Conservation (phyloP, 1,140 invertebrate species). For the Caerostris extrusa region DNA sequence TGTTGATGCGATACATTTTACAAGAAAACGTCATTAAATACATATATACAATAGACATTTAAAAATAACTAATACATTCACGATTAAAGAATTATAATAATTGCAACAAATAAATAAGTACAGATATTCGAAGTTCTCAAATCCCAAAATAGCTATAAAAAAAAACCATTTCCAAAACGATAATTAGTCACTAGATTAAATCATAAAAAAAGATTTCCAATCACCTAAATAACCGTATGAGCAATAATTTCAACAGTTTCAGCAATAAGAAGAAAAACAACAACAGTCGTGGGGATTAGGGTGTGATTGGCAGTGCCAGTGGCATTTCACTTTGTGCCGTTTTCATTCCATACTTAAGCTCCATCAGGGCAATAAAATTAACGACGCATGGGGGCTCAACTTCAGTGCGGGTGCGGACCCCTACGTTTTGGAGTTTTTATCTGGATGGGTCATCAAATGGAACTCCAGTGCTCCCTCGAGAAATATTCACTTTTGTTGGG, state of each 20-base stretch:
- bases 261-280: not conserved
- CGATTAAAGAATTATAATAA: not conserved
- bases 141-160: not conserved
- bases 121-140: not conserved
- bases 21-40: no score
- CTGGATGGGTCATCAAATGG: slow-evolving; percentile 20
- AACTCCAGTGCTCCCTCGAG: slow-evolving; percentile 6
- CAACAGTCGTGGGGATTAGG: not conserved
- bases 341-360: slow-evolving; percentile 36
- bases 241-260: not conserved
- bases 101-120: not conserved
- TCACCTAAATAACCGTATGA: not conserved
- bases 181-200: not conserved
- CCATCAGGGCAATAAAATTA: slow-evolving; percentile 30
- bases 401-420: not conserved
- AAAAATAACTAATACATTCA: no score
- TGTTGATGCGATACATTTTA: no score
- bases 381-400: slow-evolving; percentile 27
- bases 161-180: not conserved
- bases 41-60: no score
- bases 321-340: slow-evolving; percentile 24
- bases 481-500: slow-evolving; percentile 5
- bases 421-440: slow-evolving; percentile 20
- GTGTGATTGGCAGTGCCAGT: slow-evolving; percentile 4
- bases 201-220: no score